phyloP scores from a whole-genome alignment of 2,113 vertebrate species.

The Anser brachyrhynchus region DNA sequence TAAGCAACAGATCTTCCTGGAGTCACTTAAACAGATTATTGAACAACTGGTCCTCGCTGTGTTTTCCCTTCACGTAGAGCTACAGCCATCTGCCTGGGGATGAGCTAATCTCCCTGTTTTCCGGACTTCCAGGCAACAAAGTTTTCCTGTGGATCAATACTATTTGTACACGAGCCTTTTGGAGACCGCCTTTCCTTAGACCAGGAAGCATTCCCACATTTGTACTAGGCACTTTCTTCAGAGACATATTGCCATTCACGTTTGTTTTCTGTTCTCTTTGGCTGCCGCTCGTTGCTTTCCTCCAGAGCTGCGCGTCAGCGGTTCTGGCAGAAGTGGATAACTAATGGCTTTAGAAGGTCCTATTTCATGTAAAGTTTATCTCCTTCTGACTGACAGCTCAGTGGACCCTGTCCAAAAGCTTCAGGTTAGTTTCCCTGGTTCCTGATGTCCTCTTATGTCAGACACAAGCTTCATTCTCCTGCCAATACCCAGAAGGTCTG shows the following conservation, averaged over 20 bases:
- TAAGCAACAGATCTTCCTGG: neutral
- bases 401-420: slow-evolving; percentile 54
- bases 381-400: slow-evolving; percentile 53
- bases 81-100: neutral
- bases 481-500: slow-evolving; percentile 44
- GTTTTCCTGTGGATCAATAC: neutral
- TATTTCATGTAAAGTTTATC: slow-evolving; percentile 59
- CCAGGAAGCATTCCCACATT: neutral
- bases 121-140: neutral
- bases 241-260: neutral
- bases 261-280: slow-evolving; percentile 66
- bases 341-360: slow-evolving; percentile 35
- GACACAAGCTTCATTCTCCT: slow-evolving; percentile 58
- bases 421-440: slow-evolving; percentile 31
- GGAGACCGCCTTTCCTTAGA: neutral
- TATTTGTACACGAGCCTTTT: neutral
- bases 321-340: slow-evolving; percentile 44
- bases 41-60: neutral
- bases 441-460: slow-evolving; percentile 33
- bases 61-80: neutral
- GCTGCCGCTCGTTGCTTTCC: slow-evolving; percentile 32
- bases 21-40: neutral
- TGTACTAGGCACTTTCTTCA: neutral
- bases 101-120: neutral
- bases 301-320: slow-evolving; percentile 27